phyloP scores from a whole-genome alignment of 1,140 invertebrate genomes.

The Temnothorax longispinosus region DNA sequence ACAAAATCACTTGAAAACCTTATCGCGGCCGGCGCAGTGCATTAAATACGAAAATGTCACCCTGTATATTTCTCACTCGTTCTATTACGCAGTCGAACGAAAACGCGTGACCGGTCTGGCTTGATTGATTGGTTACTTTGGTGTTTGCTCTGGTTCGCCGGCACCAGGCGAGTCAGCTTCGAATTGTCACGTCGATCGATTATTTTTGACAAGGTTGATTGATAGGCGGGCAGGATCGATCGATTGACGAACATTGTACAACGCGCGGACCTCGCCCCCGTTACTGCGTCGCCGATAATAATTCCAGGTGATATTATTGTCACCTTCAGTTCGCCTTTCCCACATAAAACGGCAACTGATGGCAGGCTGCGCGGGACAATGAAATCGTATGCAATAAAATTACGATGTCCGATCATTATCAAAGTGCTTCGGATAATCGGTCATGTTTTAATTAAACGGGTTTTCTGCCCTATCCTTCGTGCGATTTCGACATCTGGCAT shows the following conservation, averaged over 20 bases:
- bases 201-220: conserved; percentile 82
- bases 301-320: conserved; percentile 60
- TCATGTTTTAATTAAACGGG: conserved; percentile 24
- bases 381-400: conserved; percentile 35
- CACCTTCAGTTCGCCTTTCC: conserved; percentile 40
- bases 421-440: conserved; percentile 19
- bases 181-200: conserved; percentile 83
- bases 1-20: not conserved
- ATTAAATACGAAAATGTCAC: conserved; percentile 52
- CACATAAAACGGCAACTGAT: conserved; percentile 32
- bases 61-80: conserved; percentile 59
- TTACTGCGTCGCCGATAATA: conserved; percentile 50
- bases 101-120: conserved; percentile 72
- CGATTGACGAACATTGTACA: conserved; percentile 64
- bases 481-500: conserved; percentile 1
- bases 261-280: conserved; percentile 32
- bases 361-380: not conserved
- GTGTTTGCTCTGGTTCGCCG: conserved; percentile 75
- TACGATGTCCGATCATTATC: conserved; percentile 4
- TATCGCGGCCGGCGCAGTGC: not conserved
- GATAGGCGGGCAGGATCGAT: conserved; percentile 76
- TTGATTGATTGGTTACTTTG: conserved; percentile 78
- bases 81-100: conserved; percentile 70
- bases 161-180: conserved; percentile 66
- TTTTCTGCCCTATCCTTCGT: not conserved